Evolutionary conservation across 2,797 vertebrate genomes (phyloP).

Genomic region (Merluccius polli): DNA sequence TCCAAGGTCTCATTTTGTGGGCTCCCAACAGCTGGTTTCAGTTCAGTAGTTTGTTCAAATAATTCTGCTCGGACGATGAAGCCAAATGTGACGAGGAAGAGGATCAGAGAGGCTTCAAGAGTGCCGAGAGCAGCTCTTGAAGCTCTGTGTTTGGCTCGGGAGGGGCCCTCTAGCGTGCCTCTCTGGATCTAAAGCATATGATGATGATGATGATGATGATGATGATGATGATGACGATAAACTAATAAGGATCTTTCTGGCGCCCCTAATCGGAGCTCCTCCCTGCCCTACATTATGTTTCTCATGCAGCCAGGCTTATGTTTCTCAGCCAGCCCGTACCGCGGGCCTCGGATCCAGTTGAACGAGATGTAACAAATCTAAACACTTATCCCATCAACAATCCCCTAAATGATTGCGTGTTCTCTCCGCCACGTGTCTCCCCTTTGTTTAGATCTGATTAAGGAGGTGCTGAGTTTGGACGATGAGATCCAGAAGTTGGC

Average conservation of each 20-base stretch:
- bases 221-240: conserved; percentile 34
- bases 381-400: neutral
- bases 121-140: neutral
- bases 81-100: conserved; percentile 10
- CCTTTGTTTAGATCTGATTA: conserved; percentile 83
- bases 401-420: neutral
- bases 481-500: conserved; percentile 97
- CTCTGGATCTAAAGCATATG: conserved; percentile 49
- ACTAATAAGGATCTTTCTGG: conserved; percentile 49
- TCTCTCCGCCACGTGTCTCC: conserved; percentile 11
- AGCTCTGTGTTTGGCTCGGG: conserved; percentile 10
- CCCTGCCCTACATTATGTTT: conserved; percentile 20
- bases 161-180: conserved; percentile 22
- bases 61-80: conserved; percentile 21
- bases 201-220: conserved; percentile 29
- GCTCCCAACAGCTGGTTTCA: conserved; percentile 10
- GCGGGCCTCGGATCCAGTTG: neutral
- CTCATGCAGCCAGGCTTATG: neutral
- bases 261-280: conserved; percentile 4
- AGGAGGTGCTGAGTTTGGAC: conserved; percentile 93
- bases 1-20: neutral
- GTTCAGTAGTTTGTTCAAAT: conserved; percentile 26
- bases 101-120: conserved; percentile 4
- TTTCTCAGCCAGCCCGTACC: neutral
- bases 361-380: neutral